phyloP scores from a whole-genome alignment of 2,797 vertebrate species.

The Eleutherodactylus coqui region DNA sequence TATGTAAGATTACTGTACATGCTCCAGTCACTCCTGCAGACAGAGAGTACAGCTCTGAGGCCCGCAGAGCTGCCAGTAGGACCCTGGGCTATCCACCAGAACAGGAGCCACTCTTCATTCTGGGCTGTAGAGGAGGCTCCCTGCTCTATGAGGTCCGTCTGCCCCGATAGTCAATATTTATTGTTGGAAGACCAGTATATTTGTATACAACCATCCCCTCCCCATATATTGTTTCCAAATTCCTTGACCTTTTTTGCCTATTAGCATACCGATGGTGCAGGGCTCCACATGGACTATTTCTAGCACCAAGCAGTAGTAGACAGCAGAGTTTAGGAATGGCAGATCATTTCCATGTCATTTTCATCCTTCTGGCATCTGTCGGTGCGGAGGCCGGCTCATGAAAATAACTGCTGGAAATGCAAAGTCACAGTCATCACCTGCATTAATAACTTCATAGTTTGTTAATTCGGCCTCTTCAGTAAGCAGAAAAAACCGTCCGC shows the following conservation, averaged over 20 bases:
- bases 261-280: neutral
- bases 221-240: too few relatives aligned
- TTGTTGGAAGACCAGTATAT: too few relatives aligned
- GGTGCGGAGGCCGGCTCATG: neutral
- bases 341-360: neutral
- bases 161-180: too few relatives aligned
- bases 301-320: neutral
- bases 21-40: neutral
- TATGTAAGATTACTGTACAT: neutral
- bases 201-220: too few relatives aligned
- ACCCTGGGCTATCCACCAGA: neutral
- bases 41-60: slow-evolving; percentile 4
- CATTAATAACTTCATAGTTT: too few relatives aligned
- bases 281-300: neutral
- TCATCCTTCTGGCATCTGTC: neutral
- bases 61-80: neutral
- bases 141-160: too few relatives aligned
- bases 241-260: neutral
- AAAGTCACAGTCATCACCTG: too few relatives aligned
- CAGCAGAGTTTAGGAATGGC: too few relatives aligned
- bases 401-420: neutral
- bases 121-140: too few relatives aligned
- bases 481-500: too few relatives aligned
- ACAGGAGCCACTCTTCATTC: too few relatives aligned
- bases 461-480: too few relatives aligned